Percentiles rank a stretch among this genome's conserved stretches.
phyloP scores from a whole-genome alignment of 2,888 invertebrate genomes.

The Serrognathus titanus region DNA sequence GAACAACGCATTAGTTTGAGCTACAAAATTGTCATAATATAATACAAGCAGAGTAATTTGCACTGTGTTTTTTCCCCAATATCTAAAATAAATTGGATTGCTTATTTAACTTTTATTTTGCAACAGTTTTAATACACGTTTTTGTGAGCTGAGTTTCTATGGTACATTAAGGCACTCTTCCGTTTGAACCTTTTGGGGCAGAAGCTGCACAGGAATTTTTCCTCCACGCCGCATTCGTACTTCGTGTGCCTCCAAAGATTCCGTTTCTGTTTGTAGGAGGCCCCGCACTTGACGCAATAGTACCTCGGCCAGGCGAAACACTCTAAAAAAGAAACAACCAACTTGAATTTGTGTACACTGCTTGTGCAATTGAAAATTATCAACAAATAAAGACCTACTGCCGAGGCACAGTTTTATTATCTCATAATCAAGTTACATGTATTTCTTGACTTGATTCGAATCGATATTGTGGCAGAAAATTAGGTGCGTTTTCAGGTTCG shows the following conservation, averaged over 20 bases:
- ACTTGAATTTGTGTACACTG: slow-evolving; percentile 1
- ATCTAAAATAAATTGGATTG: too few relatives aligned
- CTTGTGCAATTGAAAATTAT: too few relatives aligned
- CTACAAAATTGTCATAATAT: too few relatives aligned
- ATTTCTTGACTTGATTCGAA: slow-evolving; percentile 2
- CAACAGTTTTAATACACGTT: too few relatives aligned
- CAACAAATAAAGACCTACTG: too few relatives aligned
- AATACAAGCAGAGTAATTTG: too few relatives aligned
- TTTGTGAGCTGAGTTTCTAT: neutral
- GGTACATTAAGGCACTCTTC: neutral
- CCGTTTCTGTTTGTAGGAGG: slow-evolving; percentile 24
- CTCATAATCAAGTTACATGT: neutral
- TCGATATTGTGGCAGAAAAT: slow-evolving; percentile 6
- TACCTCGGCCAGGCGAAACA: slow-evolving; percentile 11
- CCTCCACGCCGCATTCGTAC: slow-evolving; percentile 39
- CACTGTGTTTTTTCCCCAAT: too few relatives aligned
- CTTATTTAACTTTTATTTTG: too few relatives aligned
- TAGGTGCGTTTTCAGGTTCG: slow-evolving; percentile 11
- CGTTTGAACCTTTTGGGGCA: slow-evolving; percentile 8
- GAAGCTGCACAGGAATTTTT: slow-evolving; percentile 16
- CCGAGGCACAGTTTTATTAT: too few relatives aligned
- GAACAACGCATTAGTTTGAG: too few relatives aligned
- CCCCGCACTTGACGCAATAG: slow-evolving; percentile 17
- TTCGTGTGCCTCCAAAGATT: slow-evolving; percentile 33
- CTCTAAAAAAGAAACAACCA: slow-evolving; percentile 5